These are phyloP conservation scores for Coelogynopora nodosa DNA, from an alignment of 2,888 invertebrate species.

Conservation along the genomic window DNA sequence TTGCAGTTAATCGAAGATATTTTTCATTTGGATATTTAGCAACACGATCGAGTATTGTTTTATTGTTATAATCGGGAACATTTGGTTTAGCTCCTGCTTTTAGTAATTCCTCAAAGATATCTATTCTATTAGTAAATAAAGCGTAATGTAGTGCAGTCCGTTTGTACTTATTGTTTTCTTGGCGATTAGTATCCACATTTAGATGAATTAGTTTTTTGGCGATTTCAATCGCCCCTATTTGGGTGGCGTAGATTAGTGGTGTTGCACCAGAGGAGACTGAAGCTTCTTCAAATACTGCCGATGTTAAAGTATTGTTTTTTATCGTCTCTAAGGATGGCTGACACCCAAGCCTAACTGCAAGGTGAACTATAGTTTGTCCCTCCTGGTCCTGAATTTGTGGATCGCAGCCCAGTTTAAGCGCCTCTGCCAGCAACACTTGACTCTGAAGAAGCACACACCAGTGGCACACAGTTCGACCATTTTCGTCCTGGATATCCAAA, in stretches of 20 bases:
- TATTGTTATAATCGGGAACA: constrained; percentile 51
- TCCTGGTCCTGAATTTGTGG: constrained; percentile 42
- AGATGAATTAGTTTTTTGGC: constrained; percentile 51
- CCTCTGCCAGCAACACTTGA: not conserved
- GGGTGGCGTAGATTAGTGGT: constrained; percentile 53
- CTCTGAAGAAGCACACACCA: constrained; percentile 40
- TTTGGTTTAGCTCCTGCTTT: constrained; percentile 52
- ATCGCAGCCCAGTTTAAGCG: constrained; percentile 37
- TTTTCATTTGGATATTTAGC: constrained; percentile 51
- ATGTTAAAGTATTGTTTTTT: constrained; percentile 22
- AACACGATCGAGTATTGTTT: constrained; percentile 52
- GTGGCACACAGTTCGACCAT: constrained; percentile 69
- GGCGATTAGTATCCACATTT: constrained; percentile 52
- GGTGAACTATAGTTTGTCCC: constrained; percentile 44
- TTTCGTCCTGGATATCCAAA: constrained; percentile 83
- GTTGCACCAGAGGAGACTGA: constrained; percentile 51
- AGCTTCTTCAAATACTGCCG: constrained; percentile 44
- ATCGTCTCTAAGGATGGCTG: constrained; percentile 34
- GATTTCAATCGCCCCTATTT: constrained; percentile 51
- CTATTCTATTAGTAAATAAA: constrained; percentile 51
- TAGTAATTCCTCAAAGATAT: constrained; percentile 52
- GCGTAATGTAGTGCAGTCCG: constrained; percentile 54
- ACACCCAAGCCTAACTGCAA: constrained; percentile 37
- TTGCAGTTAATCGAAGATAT: constrained; percentile 49
- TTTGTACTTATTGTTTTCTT: constrained; percentile 50